Evolutionary conservation across 2,888 invertebrate species (phyloP).

Genomic region (Cetonia aurata): DNA sequence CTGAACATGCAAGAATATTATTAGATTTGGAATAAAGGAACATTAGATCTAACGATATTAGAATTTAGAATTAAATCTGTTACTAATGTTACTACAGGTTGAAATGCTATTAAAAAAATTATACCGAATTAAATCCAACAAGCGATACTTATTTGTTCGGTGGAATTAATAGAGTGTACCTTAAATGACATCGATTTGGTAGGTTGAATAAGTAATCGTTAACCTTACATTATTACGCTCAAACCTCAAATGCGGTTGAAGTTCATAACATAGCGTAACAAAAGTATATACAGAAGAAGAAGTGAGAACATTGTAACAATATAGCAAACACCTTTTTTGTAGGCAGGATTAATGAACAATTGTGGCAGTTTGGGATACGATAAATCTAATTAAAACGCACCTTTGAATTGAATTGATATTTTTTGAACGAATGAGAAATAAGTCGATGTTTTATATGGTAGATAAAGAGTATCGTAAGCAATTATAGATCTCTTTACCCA

Average conservation of each 20-base stretch:
- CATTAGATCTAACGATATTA: slow-evolving; percentile 17
- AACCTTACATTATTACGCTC: slow-evolving; percentile 12
- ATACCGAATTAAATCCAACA: not conserved
- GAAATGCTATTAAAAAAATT: not conserved
- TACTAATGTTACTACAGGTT: not conserved
- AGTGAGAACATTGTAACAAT: not conserved
- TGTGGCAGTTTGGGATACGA: too few relatives aligned
- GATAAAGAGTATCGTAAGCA: too few relatives aligned
- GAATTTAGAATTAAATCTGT: slow-evolving; percentile 17
- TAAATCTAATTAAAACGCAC: too few relatives aligned
- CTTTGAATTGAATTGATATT: too few relatives aligned
- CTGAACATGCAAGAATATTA: not conserved
- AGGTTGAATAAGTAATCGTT: slow-evolving; percentile 25
- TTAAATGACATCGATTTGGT: not conserved
- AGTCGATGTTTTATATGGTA: too few relatives aligned
- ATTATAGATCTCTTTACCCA: too few relatives aligned
- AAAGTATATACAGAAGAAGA: not conserved
- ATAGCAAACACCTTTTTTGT: too few relatives aligned
- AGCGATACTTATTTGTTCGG: slow-evolving; percentile 7
- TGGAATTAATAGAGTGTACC: slow-evolving; percentile 9
- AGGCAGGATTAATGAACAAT: too few relatives aligned
- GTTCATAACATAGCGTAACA: not conserved
- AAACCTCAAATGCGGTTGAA: slow-evolving; percentile 19
- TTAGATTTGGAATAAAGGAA: slow-evolving; percentile 15
- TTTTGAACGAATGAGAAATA: too few relatives aligned